A percentile compares a stretch with the other conserved stretches of the same genome.
Evolutionary conservation across 2,888 invertebrate genomes (phyloP).

Genomic region (Gastrophysa polygoni): DNA sequence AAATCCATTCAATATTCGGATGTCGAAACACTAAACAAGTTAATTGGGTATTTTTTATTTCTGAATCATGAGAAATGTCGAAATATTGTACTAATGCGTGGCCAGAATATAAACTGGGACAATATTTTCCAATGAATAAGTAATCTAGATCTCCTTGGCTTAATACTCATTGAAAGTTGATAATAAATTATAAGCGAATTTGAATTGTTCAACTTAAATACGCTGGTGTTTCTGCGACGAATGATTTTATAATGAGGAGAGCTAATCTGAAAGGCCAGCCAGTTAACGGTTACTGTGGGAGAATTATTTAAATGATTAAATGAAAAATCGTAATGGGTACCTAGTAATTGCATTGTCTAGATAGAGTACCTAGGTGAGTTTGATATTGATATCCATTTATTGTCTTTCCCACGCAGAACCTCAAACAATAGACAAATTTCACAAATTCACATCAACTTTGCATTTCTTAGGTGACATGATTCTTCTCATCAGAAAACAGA

Average conservation of each 20-base stretch:
- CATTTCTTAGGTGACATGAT: no score
- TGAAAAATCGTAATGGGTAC: no score
- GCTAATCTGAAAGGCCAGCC: slow-evolving; percentile 27
- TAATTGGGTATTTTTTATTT: slow-evolving; percentile 6
- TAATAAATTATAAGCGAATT: slow-evolving; percentile 30
- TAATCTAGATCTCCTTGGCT: slow-evolving; percentile 41
- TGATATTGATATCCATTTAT: no score
- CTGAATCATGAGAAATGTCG: slow-evolving; percentile 5
- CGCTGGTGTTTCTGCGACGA: slow-evolving; percentile 16
- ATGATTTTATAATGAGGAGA: slow-evolving; percentile 29
- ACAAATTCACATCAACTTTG: no score
- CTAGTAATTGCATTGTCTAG: no score
- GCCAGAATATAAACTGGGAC: slow-evolving; percentile 21
- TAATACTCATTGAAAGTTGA: slow-evolving; percentile 37
- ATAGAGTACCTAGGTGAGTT: no score
- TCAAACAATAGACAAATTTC: no score
- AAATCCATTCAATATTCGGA: background rate
- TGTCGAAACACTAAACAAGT: slow-evolving; percentile 12
- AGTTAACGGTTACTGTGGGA: slow-evolving; percentile 31
- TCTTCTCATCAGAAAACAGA: no score
- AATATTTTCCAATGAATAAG: slow-evolving; percentile 19
- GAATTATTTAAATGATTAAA: slow-evolving; percentile 17
- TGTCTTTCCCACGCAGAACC: no score
- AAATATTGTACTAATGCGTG: slow-evolving; percentile 4
- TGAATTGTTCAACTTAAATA: slow-evolving; percentile 36